phyloP scores from a whole-genome alignment of 2,888 invertebrate species.

The Parthenolecanium corni region DNA sequence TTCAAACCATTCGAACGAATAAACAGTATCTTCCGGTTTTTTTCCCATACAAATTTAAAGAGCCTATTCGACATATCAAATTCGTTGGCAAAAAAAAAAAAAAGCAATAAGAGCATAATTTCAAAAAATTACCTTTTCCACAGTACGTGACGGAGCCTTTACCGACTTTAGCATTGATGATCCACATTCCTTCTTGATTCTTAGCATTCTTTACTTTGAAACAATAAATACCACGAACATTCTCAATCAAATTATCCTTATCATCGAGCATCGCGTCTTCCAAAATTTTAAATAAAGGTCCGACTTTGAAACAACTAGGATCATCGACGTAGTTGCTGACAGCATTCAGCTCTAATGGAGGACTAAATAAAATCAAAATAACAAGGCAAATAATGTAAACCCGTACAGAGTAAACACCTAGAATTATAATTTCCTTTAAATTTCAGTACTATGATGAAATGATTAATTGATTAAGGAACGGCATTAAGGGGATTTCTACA shows the following conservation, averaged over 20 bases:
- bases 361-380: background rate
- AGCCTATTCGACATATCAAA: too few species aligned
- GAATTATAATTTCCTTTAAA: too few species aligned
- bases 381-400: too few species aligned
- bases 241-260: slow-evolving; percentile 66
- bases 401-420: too few species aligned
- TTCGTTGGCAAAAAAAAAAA: too few species aligned
- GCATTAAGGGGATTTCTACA: too few species aligned
- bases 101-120: too few species aligned
- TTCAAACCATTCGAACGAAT: too few species aligned
- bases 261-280: slow-evolving; percentile 71
- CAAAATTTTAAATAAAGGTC: slow-evolving; percentile 67
- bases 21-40: too few species aligned
- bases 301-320: slow-evolving; percentile 56
- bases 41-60: too few species aligned
- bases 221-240: slow-evolving; percentile 76
- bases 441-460: too few species aligned
- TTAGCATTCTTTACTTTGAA: slow-evolving; percentile 74
- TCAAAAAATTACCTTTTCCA: slow-evolving; percentile 48
- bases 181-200: slow-evolving; percentile 76
- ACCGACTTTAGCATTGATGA: slow-evolving; percentile 82
- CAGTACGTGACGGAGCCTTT: slow-evolving; percentile 75
- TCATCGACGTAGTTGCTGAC: slow-evolving; percentile 29
- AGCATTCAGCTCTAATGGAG: background rate
- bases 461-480: too few species aligned